Conservation (phyloP, 2,113 vertebrate species). For the Odocoileus hemionus region DNA sequence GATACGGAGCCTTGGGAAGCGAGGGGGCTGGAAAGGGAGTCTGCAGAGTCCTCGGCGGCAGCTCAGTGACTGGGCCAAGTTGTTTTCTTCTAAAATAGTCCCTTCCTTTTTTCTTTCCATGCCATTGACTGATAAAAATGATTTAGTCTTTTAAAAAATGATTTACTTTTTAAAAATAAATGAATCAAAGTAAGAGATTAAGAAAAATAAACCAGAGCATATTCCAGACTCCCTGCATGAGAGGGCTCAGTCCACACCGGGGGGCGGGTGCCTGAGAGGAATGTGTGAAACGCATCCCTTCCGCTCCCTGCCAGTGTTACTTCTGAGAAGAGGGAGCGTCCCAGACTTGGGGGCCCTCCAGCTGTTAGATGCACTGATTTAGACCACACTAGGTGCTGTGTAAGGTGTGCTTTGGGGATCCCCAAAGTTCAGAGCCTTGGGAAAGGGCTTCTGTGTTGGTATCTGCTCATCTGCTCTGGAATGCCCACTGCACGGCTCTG, state of each 20-base stretch:
- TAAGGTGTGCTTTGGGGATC: background rate
- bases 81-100: background rate
- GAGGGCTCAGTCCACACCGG: background rate
- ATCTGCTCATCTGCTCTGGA: background rate
- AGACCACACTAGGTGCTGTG: background rate
- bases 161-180: background rate
- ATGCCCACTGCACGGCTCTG: background rate
- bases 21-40: background rate
- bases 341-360: background rate
- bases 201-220: background rate
- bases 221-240: background rate
- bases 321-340: background rate
- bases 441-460: background rate
- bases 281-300: background rate
- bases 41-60: background rate
- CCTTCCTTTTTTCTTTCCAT: background rate
- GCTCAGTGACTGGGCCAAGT: background rate
- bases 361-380: background rate
- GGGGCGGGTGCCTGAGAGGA: background rate
- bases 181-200: background rate
- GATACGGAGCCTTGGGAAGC: background rate
- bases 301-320: background rate
- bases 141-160: background rate
- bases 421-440: background rate
- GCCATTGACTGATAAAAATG: background rate